Base-by-base conservation (phyloP, 1,140 invertebrate species). In the Drosophila nigromelanica region DNA sequence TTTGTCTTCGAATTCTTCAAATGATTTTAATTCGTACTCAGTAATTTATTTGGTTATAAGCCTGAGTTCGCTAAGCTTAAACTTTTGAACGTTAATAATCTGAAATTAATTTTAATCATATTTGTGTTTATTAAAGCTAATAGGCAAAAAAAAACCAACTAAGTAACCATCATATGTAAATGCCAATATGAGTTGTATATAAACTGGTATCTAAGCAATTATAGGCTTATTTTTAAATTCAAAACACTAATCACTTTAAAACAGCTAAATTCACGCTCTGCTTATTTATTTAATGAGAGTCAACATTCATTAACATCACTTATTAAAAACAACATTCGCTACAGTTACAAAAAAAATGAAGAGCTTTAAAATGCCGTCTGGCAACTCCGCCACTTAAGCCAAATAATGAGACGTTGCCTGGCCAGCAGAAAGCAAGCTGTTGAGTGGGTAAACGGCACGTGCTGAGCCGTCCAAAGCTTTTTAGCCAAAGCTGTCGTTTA, bases 221-320 rank as follows among this genome's bases (percentile, higher is more conserved):
- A 2, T 37, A 52, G 11, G 27, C 14, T 35, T 15, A 21, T 18
- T 47, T 18, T 47, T 10, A 47, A 47, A 45, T 10, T 18, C 8
- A 35, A 24, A 33, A 60, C 42, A 33, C 8, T 8, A 47, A 47
- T 35, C 14, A 1, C 18, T 12, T 43, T 33, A 15, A 18, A 10
- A 35, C 33, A 64, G 56, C 40, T 81, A 35, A 64, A 61, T 64
- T 40, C 54, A 52, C 66, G 45, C 55, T 50, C 60, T 50, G 81
- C 69, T 85, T 81, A 86, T 86, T 86, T 86, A 75, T 78, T 86
- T 86, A 86, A 86, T 80, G 70, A 86, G 61, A 73, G 77, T 78
- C 81, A 83, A 85, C 73, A 80, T 55, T 58, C 73, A 70, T 74
- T 86, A 80, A 80, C 75, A 85, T 75, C 81, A 73, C 80, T 86